These are phyloP conservation scores for Choristoneura fumiferana DNA, from an alignment of 1,140 invertebrate species.

Conservation along the genomic window DNA sequence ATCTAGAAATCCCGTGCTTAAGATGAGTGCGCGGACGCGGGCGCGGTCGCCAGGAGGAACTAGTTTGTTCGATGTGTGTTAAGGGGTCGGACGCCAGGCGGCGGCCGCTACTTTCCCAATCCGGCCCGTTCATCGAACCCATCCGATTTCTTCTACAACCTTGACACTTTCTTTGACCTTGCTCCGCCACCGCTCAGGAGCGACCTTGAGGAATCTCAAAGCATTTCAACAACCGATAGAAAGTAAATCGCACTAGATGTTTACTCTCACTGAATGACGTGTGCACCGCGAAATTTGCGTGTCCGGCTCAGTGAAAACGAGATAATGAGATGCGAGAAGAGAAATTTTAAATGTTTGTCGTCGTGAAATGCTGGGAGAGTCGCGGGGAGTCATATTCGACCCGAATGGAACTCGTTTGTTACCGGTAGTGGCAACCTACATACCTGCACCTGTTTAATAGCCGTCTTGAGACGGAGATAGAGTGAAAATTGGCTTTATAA, in stretches of 20 bases:
- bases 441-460: constrained; percentile 20
- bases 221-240: constrained; percentile 43
- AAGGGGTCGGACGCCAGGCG: constrained; percentile 51
- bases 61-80: constrained; percentile 61
- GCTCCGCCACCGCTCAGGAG: constrained; percentile 38
- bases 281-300: constrained; percentile 60
- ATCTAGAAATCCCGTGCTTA: constrained; percentile 40
- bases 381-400: constrained; percentile 61
- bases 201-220: constrained; percentile 54
- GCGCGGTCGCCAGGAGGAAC: constrained; percentile 45
- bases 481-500: constrained; percentile 13
- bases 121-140: constrained; percentile 59
- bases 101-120: constrained; percentile 64
- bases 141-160: constrained; percentile 71
- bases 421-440: constrained; percentile 32
- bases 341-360: constrained; percentile 75
- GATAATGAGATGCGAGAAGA: constrained; percentile 75
- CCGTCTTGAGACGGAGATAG: neutral
- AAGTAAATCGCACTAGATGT: constrained; percentile 60
- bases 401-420: constrained; percentile 67
- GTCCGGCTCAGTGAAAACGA: constrained; percentile 70
- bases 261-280: constrained; percentile 71
- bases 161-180: constrained; percentile 76
- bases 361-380: constrained; percentile 72
- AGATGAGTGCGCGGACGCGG: constrained; percentile 21